Percentiles rank a stretch among this genome's conserved stretches.
Evolutionary conservation across 2,797 vertebrate species (phyloP).

Genomic region (Labeo calbasu): DNA sequence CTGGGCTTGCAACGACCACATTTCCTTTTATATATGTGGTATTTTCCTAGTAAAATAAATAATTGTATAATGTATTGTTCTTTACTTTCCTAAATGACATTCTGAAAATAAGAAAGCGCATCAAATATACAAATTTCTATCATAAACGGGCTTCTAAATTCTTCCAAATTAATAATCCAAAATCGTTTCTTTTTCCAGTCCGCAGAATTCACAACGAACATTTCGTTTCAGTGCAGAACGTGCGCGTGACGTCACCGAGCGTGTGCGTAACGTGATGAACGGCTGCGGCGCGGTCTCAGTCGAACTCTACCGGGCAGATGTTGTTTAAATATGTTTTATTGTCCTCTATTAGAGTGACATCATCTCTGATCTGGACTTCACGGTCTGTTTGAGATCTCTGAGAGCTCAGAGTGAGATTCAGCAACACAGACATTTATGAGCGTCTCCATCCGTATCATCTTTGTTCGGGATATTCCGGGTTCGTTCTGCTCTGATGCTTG

Average conservation of each 20-base stretch:
- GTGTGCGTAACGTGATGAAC: background rate
- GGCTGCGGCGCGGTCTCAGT: background rate
- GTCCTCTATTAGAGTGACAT: constrained; percentile 45
- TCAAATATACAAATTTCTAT: background rate
- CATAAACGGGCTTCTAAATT: background rate
- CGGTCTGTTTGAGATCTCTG: background rate
- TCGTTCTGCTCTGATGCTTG: background rate
- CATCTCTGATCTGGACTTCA: background rate
- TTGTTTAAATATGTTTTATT: constrained; percentile 38
- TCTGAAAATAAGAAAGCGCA: background rate
- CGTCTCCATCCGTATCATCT: background rate
- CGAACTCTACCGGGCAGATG: background rate
- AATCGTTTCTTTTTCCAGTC: background rate
- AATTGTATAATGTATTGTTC: background rate
- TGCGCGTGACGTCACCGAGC: background rate
- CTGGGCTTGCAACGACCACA: background rate
- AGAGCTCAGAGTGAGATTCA: background rate
- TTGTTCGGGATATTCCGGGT: background rate
- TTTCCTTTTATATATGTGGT: background rate
- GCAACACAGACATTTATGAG: constrained; percentile 16
- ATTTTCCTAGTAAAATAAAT: too few species aligned
- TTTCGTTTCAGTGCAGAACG: background rate
- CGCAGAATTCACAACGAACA: background rate
- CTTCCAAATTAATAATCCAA: background rate
- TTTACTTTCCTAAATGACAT: background rate